Evolutionary conservation across 2,113 vertebrate genomes (phyloP).

Genomic region (Corvus moneduloides): DNA sequence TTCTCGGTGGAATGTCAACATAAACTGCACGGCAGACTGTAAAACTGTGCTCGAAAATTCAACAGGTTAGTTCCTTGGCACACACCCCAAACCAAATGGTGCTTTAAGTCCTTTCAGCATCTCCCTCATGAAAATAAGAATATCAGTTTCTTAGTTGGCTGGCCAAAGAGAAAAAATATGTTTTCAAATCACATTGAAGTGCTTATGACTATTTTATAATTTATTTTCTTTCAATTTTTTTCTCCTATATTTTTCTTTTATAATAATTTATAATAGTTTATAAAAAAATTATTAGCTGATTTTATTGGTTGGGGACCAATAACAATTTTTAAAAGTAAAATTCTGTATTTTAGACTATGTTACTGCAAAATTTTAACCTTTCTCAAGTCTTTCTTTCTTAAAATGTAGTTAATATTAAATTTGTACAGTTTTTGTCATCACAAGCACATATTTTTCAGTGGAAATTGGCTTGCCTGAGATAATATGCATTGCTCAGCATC

Average conservation of each 20-base stretch:
- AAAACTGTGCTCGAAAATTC: not conserved
- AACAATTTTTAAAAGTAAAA: not conserved
- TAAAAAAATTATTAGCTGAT: not conserved
- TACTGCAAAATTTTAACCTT: not conserved
- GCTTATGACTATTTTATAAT: not conserved
- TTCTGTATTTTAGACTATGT: not conserved
- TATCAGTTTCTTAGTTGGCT: not conserved
- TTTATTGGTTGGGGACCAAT: not conserved
- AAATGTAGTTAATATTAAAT: not conserved
- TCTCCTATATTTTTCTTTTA: not conserved
- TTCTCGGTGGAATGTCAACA: not conserved
- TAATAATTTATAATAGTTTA: not conserved
- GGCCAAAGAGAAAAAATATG: not conserved
- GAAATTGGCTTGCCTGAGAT: not conserved
- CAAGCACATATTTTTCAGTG: not conserved
- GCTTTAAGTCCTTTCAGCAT: not conserved
- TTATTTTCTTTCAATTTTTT: not conserved
- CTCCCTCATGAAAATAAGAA: not conserved
- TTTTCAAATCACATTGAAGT: not conserved
- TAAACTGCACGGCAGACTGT: not conserved
- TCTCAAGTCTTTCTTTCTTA: not conserved
- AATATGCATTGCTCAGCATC: not conserved
- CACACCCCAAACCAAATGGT: not conserved
- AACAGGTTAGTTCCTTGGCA: not conserved
- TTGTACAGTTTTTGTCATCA: not conserved